Percentiles rank a stretch among this genome's conserved stretches.
phyloP scores from a whole-genome alignment of 2,888 invertebrate species.

The Seira sanloemensis region DNA sequence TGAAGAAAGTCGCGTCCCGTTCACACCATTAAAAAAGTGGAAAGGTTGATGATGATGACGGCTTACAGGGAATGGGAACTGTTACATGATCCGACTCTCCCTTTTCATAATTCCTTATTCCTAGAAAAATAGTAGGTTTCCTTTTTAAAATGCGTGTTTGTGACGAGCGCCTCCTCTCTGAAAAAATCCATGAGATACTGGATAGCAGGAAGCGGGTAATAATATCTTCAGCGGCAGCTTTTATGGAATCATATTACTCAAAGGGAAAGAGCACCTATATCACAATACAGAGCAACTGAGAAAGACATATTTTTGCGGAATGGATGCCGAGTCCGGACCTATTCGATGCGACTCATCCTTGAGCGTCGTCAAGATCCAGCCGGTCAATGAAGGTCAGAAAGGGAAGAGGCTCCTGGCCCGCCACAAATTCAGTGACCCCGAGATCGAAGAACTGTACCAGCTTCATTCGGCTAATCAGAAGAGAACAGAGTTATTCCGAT shows the following conservation, averaged over 20 bases:
- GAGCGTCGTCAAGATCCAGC: conserved; percentile 72
- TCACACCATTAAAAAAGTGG: background rate
- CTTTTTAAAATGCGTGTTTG: background rate
- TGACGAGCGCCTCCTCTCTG: background rate
- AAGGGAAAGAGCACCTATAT: background rate
- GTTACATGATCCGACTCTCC: background rate
- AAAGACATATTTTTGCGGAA: background rate
- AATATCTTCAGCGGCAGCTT: background rate
- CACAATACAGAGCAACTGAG: conserved; percentile 26
- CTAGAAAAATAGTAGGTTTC: background rate
- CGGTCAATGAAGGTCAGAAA: conserved; percentile 64
- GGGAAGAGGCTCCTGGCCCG: conserved; percentile 66
- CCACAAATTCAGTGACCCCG: conserved; percentile 73
- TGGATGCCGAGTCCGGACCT: conserved; percentile 70
- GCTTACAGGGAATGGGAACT: background rate
- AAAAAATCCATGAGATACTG: background rate
- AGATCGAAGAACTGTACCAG: conserved; percentile 73
- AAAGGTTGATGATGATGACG: background rate
- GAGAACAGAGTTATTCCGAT: conserved; percentile 71
- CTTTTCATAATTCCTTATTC: background rate
- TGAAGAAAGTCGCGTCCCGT: background rate
- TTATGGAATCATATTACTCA: conserved; percentile 29
- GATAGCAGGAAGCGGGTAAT: background rate
- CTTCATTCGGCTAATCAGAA: conserved; percentile 73
- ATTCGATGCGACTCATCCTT: conserved; percentile 72